Evolutionary conservation across 2,113 vertebrate genomes (phyloP).

Genomic region (Myiozetetes cayanensis): DNA sequence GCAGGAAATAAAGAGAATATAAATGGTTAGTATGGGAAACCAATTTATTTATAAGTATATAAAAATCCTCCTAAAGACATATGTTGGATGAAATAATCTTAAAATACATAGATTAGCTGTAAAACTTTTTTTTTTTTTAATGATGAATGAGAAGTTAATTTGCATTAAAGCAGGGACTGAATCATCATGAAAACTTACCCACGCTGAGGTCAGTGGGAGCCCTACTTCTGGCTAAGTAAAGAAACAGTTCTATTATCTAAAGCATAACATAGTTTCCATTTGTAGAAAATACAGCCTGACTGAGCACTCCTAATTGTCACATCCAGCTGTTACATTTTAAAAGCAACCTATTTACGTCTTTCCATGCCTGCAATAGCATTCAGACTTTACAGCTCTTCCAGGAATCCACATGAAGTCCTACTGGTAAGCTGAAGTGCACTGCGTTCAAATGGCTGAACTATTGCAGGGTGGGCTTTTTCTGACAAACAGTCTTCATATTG

Average conservation of each 20-base stretch:
- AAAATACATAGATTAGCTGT: background rate
- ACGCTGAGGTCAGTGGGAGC: background rate
- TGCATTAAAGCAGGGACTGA: background rate
- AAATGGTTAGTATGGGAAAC: conserved; percentile 14
- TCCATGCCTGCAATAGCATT: background rate
- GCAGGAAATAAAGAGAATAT: conserved; percentile 26
- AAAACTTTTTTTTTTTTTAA: background rate
- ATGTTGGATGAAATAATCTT: background rate
- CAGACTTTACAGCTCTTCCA: background rate
- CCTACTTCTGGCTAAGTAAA: background rate
- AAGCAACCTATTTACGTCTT: background rate
- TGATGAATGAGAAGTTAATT: background rate
- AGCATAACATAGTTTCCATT: background rate
- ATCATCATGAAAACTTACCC: background rate
- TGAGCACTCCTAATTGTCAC: background rate
- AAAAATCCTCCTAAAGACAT: background rate
- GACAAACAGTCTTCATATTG: background rate
- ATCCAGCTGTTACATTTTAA: conserved; percentile 5
- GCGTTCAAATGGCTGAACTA: background rate
- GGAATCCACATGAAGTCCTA: background rate
- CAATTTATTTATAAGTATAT: background rate
- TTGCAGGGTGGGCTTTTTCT: background rate
- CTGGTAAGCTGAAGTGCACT: background rate
- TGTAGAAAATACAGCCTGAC: background rate
- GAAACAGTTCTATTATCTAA: background rate